phyloP scores from a whole-genome alignment of 2,888 invertebrate species.

The Branchipolynoe longqiensis region DNA sequence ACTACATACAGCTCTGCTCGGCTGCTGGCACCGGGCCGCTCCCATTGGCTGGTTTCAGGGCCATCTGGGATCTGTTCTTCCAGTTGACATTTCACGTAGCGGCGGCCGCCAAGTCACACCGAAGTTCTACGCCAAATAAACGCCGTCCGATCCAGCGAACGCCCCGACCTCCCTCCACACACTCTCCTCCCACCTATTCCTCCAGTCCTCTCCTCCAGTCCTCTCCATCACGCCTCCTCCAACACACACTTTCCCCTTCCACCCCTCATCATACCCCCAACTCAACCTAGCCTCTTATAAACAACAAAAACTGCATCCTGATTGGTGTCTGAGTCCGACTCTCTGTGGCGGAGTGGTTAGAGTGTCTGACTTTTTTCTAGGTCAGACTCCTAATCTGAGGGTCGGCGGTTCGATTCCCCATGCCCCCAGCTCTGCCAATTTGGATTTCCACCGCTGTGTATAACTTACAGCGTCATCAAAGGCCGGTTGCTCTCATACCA shows the following conservation, averaged over 20 bases:
- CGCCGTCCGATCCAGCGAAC: neutral
- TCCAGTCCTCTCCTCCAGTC: neutral
- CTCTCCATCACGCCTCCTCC: neutral
- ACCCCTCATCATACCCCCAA: neutral
- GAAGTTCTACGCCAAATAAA: neutral
- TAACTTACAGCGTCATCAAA: no score
- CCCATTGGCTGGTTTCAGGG: neutral
- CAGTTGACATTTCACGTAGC: slow-evolving; percentile 37
- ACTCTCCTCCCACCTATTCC: neutral
- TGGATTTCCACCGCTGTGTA: no score
- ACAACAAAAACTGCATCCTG: no score
- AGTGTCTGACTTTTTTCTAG: no score
- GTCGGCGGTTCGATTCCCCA: no score
- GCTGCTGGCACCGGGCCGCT: neutral
- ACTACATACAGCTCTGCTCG: neutral
- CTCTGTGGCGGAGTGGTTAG: no score
- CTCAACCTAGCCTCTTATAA: neutral
- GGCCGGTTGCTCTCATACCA: no score
- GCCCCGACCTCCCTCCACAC: neutral
- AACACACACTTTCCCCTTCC: neutral
- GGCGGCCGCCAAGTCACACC: slow-evolving; percentile 19
- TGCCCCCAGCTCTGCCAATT: no score
- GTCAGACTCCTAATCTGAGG: no score
- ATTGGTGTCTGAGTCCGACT: no score
- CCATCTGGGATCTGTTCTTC: slow-evolving; percentile 24